Base-by-base conservation (phyloP, 2,888 invertebrate species). In the Crematogaster levior region DNA sequence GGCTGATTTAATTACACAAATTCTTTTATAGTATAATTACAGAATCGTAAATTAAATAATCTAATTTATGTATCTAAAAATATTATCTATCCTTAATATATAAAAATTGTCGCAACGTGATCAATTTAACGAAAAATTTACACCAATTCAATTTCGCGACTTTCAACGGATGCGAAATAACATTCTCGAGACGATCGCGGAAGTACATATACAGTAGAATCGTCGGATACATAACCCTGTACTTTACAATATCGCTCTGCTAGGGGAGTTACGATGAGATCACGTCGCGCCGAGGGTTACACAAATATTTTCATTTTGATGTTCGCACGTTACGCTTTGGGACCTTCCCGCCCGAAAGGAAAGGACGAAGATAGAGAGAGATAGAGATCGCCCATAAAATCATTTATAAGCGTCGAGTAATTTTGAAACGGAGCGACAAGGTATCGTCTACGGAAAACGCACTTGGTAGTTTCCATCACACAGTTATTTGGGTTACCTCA, bases 401-500 rank as follows among this genome's bases (percentile, higher is more conserved):
- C 70, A 61, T 81, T 82, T 56, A 77, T 37, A 72, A 75, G n/a
- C 53, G 40, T 30, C 37, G 7, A n/a, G 66, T 30, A 81, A 81
- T 74, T 74, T 74, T 40, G 60, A 48, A 63, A 53, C 40, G 53
- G 43, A 10, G 48, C 77, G 63, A 43, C 79, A 51, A 51, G 51
- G 48, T 58, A 43, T 7, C 66, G 21, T 56, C 30, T 53, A 48
- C 27, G 66, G 48, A 77, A 81, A 77, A 65, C 66, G 66, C 65
- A 66, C 46, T 75, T 43, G 63, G 84, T 48, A 82, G 84, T 88
- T 88, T 85, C 85, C 81, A 82, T 84, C 82, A 72, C 73, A 58
- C 58, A 60, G 84, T 84, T 85, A 88, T 88, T 89, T 87, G 84
- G 87, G 81, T 84, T 83, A 68, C 63, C 63, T 73, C 37, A 48